Evolutionary conservation across 2,113 vertebrate genomes (phyloP), one percentile per base, ranked within the genome.

Genomic region (Eubucco bourcierii): DNA sequence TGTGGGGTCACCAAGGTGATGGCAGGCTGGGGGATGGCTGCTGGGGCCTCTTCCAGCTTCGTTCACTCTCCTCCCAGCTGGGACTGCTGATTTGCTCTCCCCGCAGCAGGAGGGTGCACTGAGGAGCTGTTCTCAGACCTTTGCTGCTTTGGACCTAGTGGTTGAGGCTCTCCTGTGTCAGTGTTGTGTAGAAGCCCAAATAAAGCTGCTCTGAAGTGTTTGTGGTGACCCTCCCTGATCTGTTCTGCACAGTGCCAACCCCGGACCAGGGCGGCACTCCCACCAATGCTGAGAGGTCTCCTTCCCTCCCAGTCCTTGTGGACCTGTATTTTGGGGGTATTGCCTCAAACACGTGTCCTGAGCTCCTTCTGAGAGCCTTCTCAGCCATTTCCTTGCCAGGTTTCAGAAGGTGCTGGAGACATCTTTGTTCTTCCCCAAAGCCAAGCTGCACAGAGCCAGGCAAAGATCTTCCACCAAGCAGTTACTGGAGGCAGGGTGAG

Each of bases 161-260:
- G 7, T 89, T 60, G 15, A 66, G 84, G 76, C 65, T 79, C 73
- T 37, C 20, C 58, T 90, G 70, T 93, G 82, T 90, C 79, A 33
- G 71, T 56, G 16, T 80, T 87, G 70, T 92, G 77, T 75, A 72
- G 82, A 94, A 92, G 70, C 82, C 76, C 72, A 41, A 96, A 93
- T 94, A 96, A 95, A 96, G 64, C 82, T 92, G 64, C 73, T 92
- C 9, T 72, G 72, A 86, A 31, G 6, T 19, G 34, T 56, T 71
- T 52, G 44, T 75, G 17, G 50, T 53, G 84, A 53, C 61, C 88
- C 89, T 71, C 89, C 78, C 77, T 74, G 55, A 20, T 91, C 70
- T 94, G 65, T 92, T 84, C 56, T 84, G 28, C 1, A 1, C 55
- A 64, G 31, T 7, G 64, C 2, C 2, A 71, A 78, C 50, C 58